Conservation (phyloP, 2,797 vertebrate species). For the Myotis vivesi region DNA sequence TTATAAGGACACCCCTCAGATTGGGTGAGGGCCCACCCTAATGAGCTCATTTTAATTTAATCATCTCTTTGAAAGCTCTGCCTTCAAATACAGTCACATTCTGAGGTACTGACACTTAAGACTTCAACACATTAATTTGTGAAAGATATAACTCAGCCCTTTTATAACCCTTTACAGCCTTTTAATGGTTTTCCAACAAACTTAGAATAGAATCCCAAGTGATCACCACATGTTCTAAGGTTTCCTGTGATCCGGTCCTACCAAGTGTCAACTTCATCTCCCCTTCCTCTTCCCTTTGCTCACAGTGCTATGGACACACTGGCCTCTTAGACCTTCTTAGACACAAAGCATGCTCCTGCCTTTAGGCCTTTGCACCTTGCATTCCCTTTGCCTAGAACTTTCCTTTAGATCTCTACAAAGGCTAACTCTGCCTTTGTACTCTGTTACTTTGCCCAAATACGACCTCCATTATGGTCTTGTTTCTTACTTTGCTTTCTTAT, state of each 20-base stretch:
- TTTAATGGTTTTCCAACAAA: not conserved
- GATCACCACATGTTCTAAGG: not conserved
- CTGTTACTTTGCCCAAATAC: too few species aligned
- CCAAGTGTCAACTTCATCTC: not conserved
- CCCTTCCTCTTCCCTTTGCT: not conserved
- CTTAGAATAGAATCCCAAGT: not conserved
- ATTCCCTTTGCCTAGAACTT: not conserved
- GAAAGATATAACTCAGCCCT: not conserved
- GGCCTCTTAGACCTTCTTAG: not conserved
- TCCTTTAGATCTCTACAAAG: not conserved
- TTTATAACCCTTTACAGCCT: not conserved
- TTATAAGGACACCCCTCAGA: not conserved
- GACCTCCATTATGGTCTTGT: not conserved
- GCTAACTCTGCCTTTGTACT: not conserved
- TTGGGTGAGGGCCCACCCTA: not conserved
- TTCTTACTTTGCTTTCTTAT: not conserved
- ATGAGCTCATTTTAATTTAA: not conserved
- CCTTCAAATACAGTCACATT: not conserved
- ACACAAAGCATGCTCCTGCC: not conserved
- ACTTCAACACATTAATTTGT: not conserved
- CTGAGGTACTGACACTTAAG: not conserved
- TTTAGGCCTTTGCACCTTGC: not conserved
- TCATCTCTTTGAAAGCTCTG: not conserved
- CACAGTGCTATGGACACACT: fast-evolving
- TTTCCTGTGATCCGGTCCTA: not conserved